A percentile compares a stretch with the other conserved stretches of the same genome.
Conservation (phyloP, 2,797 vertebrate species). For the Cryptoprocta ferox region DNA sequence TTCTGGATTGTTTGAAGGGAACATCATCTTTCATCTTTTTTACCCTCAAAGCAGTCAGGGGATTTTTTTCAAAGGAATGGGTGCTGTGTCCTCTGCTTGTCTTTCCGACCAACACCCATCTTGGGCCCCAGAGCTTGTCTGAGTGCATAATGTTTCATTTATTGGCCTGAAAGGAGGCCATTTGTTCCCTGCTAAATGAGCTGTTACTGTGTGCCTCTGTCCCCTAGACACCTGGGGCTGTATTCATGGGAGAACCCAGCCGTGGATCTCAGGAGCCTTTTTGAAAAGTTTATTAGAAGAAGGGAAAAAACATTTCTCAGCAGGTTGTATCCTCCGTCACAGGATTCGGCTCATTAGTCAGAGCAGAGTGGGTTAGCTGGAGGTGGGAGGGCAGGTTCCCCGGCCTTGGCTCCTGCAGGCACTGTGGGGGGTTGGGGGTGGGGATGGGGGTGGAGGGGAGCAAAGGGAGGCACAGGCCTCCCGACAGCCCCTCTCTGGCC, state of each 20-base stretch:
- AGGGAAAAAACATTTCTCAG: conserved; percentile 53
- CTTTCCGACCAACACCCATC: not conserved
- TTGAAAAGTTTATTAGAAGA: conserved; percentile 72
- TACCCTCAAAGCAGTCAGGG: not conserved
- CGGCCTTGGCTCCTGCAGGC: not conserved
- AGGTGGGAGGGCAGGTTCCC: not conserved
- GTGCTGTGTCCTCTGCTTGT: not conserved
- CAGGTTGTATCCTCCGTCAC: not conserved
- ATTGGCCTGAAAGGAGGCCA: conserved; percentile 51
- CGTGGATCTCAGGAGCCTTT: conserved; percentile 58
- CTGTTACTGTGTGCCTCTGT: conserved; percentile 53
- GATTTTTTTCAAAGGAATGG: not conserved
- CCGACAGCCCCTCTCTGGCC: not conserved
- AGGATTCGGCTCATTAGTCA: conserved; percentile 54
- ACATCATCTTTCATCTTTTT: not conserved
- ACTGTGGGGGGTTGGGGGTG: not conserved
- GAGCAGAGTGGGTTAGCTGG: not conserved
- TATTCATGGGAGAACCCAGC: conserved; percentile 68
- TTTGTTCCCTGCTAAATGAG: conserved; percentile 80
- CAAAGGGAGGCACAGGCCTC: not conserved
- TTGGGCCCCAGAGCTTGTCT: not conserved
- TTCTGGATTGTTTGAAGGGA: conserved; percentile 24
- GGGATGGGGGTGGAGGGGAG: accelerated
- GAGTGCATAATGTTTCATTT: conserved; percentile 41
- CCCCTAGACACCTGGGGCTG: conserved; percentile 68